Percentiles rank a stretch among this genome's conserved stretches.
phyloP scores from a whole-genome alignment of 2,888 invertebrate genomes.

The Coleophora flavipennella region DNA sequence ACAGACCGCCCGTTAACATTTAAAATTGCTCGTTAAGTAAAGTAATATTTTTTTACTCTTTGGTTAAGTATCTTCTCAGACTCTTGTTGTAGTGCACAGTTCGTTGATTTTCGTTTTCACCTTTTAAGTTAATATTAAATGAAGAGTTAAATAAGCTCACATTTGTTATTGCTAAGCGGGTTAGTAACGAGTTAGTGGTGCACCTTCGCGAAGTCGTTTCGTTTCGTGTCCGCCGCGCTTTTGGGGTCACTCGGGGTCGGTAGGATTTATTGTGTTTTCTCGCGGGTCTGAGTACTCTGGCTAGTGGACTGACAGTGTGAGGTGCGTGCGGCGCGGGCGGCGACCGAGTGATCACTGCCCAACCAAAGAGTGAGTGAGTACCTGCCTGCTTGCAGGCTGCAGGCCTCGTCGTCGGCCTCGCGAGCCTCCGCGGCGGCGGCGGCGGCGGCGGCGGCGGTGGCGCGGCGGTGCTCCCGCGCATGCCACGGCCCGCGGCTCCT shows the following conservation, averaged over 20 bases:
- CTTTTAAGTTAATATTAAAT: conserved; percentile 39
- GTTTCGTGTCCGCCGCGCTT: conserved; percentile 52
- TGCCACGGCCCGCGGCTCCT: conserved; percentile 17
- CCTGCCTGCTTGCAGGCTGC: conserved; percentile 6
- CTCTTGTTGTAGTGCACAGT: conserved; percentile 41
- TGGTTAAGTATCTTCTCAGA: conserved; percentile 8
- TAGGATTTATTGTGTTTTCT: conserved; percentile 33
- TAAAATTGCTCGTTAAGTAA: conserved; percentile 19
- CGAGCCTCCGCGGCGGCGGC: not conserved
- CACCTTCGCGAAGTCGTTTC: conserved; percentile 53
- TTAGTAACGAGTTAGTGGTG: conserved; percentile 26
- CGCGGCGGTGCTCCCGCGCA: conserved; percentile 22
- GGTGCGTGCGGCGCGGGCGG: conserved; percentile 38
- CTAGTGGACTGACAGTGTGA: conserved; percentile 10
- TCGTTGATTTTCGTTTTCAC: conserved; percentile 37
- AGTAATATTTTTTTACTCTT: no score
- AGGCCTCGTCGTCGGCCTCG: conserved; percentile 5
- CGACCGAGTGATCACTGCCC: conserved; percentile 46
- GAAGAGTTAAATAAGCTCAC: conserved; percentile 48
- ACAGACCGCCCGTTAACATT: conserved; percentile 34
- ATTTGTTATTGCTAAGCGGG: conserved; percentile 43
- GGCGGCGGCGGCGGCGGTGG: no score
- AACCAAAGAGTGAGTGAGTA: conserved; percentile 32
- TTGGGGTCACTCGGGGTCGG: conserved; percentile 60
- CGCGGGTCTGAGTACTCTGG: conserved; percentile 27